Conservation (phyloP, 2,888 invertebrate genomes). For the Clusia tigrina region DNA sequence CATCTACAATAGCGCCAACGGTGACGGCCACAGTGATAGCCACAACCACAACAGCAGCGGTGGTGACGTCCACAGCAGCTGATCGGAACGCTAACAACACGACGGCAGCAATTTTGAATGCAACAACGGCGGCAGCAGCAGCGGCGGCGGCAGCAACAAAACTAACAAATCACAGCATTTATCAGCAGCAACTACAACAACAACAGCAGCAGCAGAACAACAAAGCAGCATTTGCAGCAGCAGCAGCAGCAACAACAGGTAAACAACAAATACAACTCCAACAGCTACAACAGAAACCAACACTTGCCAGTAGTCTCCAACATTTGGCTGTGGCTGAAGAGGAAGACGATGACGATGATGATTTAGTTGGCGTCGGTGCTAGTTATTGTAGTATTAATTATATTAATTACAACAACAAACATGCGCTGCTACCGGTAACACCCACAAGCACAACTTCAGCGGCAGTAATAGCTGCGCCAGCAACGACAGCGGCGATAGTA, state of each 20-base stretch:
- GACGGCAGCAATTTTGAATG: slow-evolving; percentile 41
- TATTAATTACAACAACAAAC: slow-evolving; percentile 81
- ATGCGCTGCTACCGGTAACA: slow-evolving; percentile 59
- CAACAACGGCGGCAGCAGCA: slow-evolving; percentile 39
- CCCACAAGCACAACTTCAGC: slow-evolving; percentile 49
- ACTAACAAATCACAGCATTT: slow-evolving; percentile 32
- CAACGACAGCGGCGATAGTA: slow-evolving; percentile 37
- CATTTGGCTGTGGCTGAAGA: slow-evolving; percentile 96
- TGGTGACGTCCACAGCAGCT: slow-evolving; percentile 40
- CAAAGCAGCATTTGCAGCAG: slow-evolving; percentile 71
- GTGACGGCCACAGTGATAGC: slow-evolving; percentile 24
- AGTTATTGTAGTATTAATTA: slow-evolving; percentile 79
- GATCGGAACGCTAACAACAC: slow-evolving; percentile 43
- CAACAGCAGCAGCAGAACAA: slow-evolving; percentile 81
- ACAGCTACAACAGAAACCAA: slow-evolving; percentile 80
- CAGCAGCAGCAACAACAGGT: slow-evolving; percentile 66
- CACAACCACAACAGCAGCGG: slow-evolving; percentile 38
- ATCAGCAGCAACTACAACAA: slow-evolving; percentile 64
- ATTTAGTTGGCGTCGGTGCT: slow-evolving; percentile 91
- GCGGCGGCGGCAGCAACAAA: slow-evolving; percentile 42
- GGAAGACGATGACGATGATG: slow-evolving; percentile 94
- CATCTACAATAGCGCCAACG: slow-evolving; percentile 37
- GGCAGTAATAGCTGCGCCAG: slow-evolving; percentile 39
- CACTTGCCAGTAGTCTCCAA: slow-evolving; percentile 93
- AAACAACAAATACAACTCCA: slow-evolving; percentile 38